Evolutionary conservation across 2,888 invertebrate species (phyloP), one percentile per base, ranked within the genome.

Genomic region (Machimus atricapillus): DNA sequence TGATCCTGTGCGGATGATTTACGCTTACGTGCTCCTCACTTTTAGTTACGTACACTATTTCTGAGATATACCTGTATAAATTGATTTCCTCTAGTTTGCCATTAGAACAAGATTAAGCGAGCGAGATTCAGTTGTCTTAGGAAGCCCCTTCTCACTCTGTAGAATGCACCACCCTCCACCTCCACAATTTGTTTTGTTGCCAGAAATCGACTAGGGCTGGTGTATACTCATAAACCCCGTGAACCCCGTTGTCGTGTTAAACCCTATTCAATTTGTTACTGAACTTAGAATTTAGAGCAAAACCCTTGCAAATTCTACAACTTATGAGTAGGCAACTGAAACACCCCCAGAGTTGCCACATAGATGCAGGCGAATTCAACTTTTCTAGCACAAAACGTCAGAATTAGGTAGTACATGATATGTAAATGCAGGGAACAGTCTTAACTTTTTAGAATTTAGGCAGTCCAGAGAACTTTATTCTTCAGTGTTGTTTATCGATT

Each of bases 371-470:
- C 43, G 34, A 56, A 27, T 56, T 81, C 27, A 52, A 81, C 31
- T 56, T 81, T 81, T 81, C 81, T 56, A 52, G 46, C 78, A 78
- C 78, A 78, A 78, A 40, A 78, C 14, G 23, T 40, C 43, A 78
- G 43, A 81, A 52, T 81, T 81, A 81, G 81, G 81, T 81, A 81
- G 81, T 81, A 81, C 81, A 81, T 34, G 81, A 81, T 56, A 56
- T 81, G 81, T 81, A 81, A 81, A 81, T 81, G 81, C 81, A 81
- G 81, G 81, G 81, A 81, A 81, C 81, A 81, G 81, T 81, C 81
- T 81, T 81, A 52, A 81, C 81, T 81, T 37, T 76, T 52, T 46
- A 81, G 46, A 81, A 31, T 52, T 52, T 81, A 81, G 81, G 56
- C 81, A 81, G 81, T 81, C 81, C 81, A 81, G 34, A 81, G 56